A percentile compares a stretch with the other conserved stretches of the same genome.
Evolutionary conservation across 2,113 vertebrate genomes (phyloP).

Genomic region (Empidonax alnorum): DNA sequence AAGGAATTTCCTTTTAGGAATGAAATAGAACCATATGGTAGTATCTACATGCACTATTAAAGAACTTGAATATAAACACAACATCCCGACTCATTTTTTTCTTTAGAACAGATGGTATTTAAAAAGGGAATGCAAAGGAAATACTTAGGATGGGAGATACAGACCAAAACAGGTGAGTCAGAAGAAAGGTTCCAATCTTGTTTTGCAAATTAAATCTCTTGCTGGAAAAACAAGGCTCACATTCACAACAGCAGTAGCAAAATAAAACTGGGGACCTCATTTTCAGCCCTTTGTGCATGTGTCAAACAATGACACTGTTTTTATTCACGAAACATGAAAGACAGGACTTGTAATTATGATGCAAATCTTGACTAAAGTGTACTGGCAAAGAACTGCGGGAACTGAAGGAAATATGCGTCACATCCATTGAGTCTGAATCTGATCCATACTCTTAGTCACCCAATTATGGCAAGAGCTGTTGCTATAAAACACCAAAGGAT

Average conservation of each 20-base stretch:
- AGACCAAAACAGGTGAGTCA: constrained; percentile 31
- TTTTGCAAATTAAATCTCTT: constrained; percentile 16
- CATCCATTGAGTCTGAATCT: neutral
- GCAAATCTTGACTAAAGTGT: neutral
- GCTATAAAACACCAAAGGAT: neutral
- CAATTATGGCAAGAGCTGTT: neutral
- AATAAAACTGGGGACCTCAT: neutral
- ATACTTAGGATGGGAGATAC: neutral
- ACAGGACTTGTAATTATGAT: neutral
- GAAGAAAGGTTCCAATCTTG: neutral
- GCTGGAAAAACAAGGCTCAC: neutral
- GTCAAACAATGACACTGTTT: neutral
- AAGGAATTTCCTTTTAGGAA: constrained; percentile 60
- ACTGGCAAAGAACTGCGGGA: neutral
- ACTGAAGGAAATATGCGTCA: neutral
- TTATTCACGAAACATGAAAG: neutral
- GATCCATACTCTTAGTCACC: neutral
- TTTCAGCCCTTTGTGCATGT: neutral
- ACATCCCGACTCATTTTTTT: constrained; percentile 13
- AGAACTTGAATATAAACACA: constrained; percentile 26
- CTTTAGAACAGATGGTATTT: constrained; percentile 42
- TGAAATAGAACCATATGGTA: constrained; percentile 46
- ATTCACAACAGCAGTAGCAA: neutral
- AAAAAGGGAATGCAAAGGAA: neutral
- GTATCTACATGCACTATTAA: neutral